Evolutionary conservation across 2,113 vertebrate species (phyloP), one percentile per base, ranked within the genome.

Genomic region (Agelaius tricolor): DNA sequence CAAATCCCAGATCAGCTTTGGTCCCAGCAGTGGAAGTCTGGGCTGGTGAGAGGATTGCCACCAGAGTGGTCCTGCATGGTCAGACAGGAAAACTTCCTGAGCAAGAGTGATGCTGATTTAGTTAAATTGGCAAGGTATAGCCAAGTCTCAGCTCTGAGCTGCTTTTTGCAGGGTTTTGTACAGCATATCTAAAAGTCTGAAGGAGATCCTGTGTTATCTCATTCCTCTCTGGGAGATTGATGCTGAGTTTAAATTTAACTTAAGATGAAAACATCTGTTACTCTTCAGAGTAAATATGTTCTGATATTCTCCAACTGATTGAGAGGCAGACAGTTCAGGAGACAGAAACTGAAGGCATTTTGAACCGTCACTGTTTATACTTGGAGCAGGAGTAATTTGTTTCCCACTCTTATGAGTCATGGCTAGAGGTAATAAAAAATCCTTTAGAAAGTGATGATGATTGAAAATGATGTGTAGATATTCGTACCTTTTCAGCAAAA

Each of bases 371-470:
- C n/a, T 86, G 65, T 86, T 90, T 71, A 74, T 89, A 80, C 23
- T 74, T 63, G 73, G 31, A 90, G 39, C 47, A 72, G 76, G 41
- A 81, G 57, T 87, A 75, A 71, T 85, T 82, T 94, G 67, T 86
- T 95, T 86, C 89, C 80, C 76, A 88, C 83, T 93, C 65, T 63
- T 71, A 51, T 88, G 92, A 96, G 85, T 94, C 92, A 93, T 77
- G 47, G 57, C 68, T 93, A 51, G 79, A 93, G 43, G 86, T 95
- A 90, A 88, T 86, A 79, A 69, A 91, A 87, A 54, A 51, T 88
- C 55, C 51, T 80, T 74, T 72, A 69, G 65, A 84, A 88, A 63
- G 28, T 39, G 79, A 66, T 66, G 74, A 44, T 86, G 79, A 76
- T 47, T 80, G 71, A 88, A 93, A 92, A 79, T 43, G 58, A 74